Evolutionary conservation across 2,113 vertebrate species (phyloP), one percentile per base, ranked within the genome.

Genomic region (Strigops habroptila): DNA sequence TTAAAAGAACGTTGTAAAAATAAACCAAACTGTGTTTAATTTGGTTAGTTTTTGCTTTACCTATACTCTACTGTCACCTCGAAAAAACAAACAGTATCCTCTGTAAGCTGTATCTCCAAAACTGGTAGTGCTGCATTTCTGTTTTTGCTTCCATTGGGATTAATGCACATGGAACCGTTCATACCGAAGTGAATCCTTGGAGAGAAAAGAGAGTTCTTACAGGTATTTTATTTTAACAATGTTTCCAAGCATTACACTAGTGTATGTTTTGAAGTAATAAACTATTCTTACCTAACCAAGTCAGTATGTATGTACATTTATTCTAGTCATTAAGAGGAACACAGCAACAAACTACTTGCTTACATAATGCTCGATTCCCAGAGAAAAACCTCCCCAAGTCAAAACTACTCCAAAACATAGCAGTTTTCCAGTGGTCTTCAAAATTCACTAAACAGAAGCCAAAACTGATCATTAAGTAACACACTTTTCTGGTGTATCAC

Each of bases 161-260:
- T 99, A 97, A 99, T 98, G 64, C 77, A 33, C 97, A 99, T 91
- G n/a, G 98, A 99, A 74, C 99, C 99, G 6, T 99, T 99, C 99
- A 99, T 99, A 57, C 99, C 99, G 15, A 99, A 99, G 97, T 99
- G 99, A 96, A 99, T 97, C 97, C 99, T 99, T 4, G 16, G 92
- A 96, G 28, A 95, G 71, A 96, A 92, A 92, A 89, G 35, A 91
- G 41, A 91, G 44, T 64, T 91, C 46, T 96, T 43, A 79, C 9
- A 22, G 12, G 35, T 75, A 80, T 43, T 95, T 78, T 64, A 88
- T 51, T 30, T 81, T 74, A 70, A 71, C 22, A n/a, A 7, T 16
- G 5, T 46, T 86, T 84, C 35, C 60, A 82, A 84, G 12, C 53
- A 63, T 71, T 49, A 73, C 18, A 82, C 1, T 21, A 75, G 19